Base-by-base conservation (phyloP, 2,888 invertebrate species). In the Lasioglossum malachurum region DNA sequence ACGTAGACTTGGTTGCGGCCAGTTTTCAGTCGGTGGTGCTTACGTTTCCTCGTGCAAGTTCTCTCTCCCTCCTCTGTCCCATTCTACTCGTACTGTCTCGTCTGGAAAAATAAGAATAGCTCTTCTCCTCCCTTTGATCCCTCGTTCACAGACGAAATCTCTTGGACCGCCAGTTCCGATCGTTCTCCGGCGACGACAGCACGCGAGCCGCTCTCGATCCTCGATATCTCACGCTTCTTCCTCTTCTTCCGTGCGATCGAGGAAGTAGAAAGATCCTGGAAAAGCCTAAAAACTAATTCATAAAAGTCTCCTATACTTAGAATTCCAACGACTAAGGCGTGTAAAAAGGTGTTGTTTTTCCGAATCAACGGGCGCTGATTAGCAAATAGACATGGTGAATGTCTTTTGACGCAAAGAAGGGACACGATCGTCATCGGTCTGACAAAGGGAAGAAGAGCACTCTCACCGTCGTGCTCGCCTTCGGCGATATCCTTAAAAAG, bases 71-170 rank as follows among this genome's bases (percentile, higher is more conserved):
- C 4, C 31, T 19, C 67, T 12, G 41, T 72, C 75, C 77, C 46
- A 27, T 57, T 76, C 60, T 23, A 19, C 41, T 31, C 76, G 16
- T 35, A 46, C 71, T 74, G 41, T 12, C 41, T 8, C 67, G 82
- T 19, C 87, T 80, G 75, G 49, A 82, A 87, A 87, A 78, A 83
- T 82, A 87, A 87, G 87, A 87, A 87, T 87, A 87, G 87, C 87
- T 80, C 78, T 87, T 75, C 87, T 79, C 78, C 57, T 38, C 71
- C 71, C 44, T 78, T 79, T 80, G 75, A 75, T 64, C 69, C 35
- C n/a, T 12, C 23, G 60, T 67, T 74, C 79, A 23, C 60, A 74
- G 72, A 53, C 64, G 67, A 69, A 44, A 80, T 80, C 80, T 71
- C 41, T 27, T 49, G 27, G 53, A 71, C 69, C 60, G 73, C 38